phyloP scores from a whole-genome alignment of 2,888 invertebrate genomes.

The Drosophila parthenogenetica region DNA sequence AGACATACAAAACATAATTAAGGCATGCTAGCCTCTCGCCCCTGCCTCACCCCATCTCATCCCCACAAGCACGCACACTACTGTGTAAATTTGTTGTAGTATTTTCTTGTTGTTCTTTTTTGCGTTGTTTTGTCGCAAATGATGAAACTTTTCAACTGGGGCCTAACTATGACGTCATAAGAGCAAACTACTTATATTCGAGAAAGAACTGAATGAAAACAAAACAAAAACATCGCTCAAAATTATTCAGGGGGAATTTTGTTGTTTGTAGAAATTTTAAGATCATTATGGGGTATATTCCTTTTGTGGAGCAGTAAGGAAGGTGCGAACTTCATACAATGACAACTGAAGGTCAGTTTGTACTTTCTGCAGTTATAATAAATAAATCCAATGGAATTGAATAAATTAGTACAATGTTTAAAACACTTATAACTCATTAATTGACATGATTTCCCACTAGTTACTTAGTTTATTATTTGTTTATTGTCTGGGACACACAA shows the following conservation, averaged over 20 bases:
- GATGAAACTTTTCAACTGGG: conserved; percentile 45
- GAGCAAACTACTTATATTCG: conserved; percentile 2
- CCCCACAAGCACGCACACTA: conserved; percentile 18
- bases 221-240: conserved; percentile 28
- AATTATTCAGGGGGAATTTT: conserved; percentile 23
- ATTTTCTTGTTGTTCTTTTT: conserved; percentile 19
- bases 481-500: conserved; percentile 14
- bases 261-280: conserved; percentile 6
- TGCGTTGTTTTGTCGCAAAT: conserved; percentile 37
- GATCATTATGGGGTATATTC: conserved; percentile 15
- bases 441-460: conserved; percentile 9
- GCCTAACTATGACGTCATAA: conserved; percentile 26
- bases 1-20: conserved; percentile 27
- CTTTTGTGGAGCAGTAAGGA: neutral
- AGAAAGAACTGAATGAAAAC: conserved; percentile 35
- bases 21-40: too few species aligned
- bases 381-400: neutral
- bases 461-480: neutral
- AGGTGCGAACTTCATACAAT: conserved; percentile 10
- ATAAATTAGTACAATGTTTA: conserved; percentile 4
- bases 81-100: conserved; percentile 30
- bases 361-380: conserved; percentile 2
- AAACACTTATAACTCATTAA: conserved; percentile 6
- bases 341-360: conserved; percentile 12
- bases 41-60: conserved; percentile 13